These are phyloP conservation scores for Unio delphinus DNA, from an alignment of 2,888 invertebrate genomes.

Conservation along the genomic window DNA sequence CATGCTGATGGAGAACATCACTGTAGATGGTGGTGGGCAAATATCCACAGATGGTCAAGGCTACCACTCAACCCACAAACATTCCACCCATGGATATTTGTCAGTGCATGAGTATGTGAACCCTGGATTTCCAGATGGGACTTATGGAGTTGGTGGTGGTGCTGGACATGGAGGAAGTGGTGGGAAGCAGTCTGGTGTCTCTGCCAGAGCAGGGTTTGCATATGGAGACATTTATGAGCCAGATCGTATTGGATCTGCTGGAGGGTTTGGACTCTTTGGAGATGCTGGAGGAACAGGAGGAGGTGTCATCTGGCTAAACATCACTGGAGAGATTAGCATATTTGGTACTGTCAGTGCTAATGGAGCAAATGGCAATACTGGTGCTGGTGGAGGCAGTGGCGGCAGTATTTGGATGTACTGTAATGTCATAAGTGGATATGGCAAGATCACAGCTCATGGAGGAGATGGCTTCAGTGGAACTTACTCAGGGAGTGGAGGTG, in stretches of 20 bases:
- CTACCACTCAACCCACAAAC: conserved; percentile 41
- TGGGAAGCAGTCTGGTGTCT: conserved; percentile 31
- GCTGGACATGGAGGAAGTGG: conserved; percentile 55
- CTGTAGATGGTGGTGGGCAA: conserved; percentile 54
- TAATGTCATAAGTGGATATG: conserved; percentile 51
- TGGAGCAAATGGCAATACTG: conserved; percentile 34
- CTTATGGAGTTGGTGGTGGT: conserved; percentile 29
- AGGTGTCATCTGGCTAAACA: conserved; percentile 57
- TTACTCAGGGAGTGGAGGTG: conserved; percentile 50
- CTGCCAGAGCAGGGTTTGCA: conserved; percentile 40
- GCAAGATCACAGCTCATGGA: conserved; percentile 51
- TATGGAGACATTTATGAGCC: conserved; percentile 58
- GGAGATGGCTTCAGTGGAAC: conserved; percentile 33
- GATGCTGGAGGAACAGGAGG: conserved; percentile 50
- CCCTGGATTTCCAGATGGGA: conserved; percentile 34
- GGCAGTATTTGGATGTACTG: conserved; percentile 58
- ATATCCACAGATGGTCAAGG: conserved; percentile 52
- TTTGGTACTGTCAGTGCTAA: conserved; percentile 54
- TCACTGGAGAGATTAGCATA: conserved; percentile 50
- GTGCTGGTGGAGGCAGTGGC: conserved; percentile 55
- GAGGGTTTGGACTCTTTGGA: conserved; percentile 32
- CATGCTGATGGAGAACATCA: conserved; percentile 47
- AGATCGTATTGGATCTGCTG: conserved; percentile 51
- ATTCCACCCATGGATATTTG: conserved; percentile 32
- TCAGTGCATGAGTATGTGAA: conserved; percentile 53